Evolutionary conservation across 2,888 invertebrate genomes (phyloP), one percentile per base, ranked within the genome.

Genomic region (Synergus itoensis): DNA sequence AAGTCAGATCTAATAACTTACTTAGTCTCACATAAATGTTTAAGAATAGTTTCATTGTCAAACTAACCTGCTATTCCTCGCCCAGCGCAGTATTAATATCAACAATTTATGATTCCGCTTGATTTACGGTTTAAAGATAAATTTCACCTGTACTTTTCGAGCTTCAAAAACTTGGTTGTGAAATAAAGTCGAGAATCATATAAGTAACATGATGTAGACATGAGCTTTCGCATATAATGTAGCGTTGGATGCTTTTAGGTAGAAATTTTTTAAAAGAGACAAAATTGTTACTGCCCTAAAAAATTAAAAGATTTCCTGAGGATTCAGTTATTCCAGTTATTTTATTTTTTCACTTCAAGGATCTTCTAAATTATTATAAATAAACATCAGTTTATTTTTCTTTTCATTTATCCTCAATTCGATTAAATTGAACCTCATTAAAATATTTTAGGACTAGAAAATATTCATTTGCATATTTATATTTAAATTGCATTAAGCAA

Each of bases 41-140:
- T 7, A 62, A 62, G 28, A 62, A 62, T 62, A 62, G 62, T 28
- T 14, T 62, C 28, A 62, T 12, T 62, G 62, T 28, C 62, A 62
- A 36, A 28, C 28, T 21, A 62, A 14, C 12, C 12, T 18, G 28
- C 12, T 28, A 14, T 28, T 28, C 4, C 14, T 7, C 28, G 21
- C 62, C 12, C 21, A 62, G 14, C 14, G 14, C 14, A 62, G 28
- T 28, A 14, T 36, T 36, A 36, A 4, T 28, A 62, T 28, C 12
- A 62, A 62, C 4, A 28, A 5, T 62, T 28, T 62, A 62, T 11
- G 28, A 14, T 28, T 62, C 5, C 21, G 14, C 4, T 14, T 14
- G 28, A 18, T 60, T 60, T 60, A 21, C 12, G 28, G 12, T 28
- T 62, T 21, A 62, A 62, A 62, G 45, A 62, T 62, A 62, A 21